A percentile compares a stretch with the other conserved stretches of the same genome.
Evolutionary conservation across 2,888 invertebrate genomes (phyloP).

Genomic region (Palloptera scutellata): DNA sequence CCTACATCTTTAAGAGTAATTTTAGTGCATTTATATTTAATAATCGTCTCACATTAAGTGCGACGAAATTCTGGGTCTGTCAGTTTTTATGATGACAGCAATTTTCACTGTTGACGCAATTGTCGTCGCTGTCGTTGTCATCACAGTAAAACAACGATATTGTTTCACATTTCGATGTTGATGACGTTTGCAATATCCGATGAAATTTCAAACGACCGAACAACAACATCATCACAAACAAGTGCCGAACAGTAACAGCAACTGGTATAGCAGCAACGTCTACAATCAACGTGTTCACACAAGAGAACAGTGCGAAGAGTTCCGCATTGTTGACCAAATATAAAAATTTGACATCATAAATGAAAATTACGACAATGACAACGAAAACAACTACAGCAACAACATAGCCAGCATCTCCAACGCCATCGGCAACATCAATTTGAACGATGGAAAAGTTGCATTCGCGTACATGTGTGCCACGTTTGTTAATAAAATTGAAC

Average conservation of each 20-base stretch:
- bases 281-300: too few relatives aligned
- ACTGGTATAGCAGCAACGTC: constrained; percentile 6
- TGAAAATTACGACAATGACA: constrained; percentile 26
- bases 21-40: too few relatives aligned
- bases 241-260: constrained; percentile 9
- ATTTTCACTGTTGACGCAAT: constrained; percentile 2
- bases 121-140: constrained; percentile 10
- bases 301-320: constrained; percentile 23
- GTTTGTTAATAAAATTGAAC: not conserved
- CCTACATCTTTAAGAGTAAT: too few relatives aligned
- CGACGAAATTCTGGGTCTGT: not conserved
- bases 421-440: too few relatives aligned
- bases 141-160: constrained; percentile 7
- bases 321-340: constrained; percentile 55
- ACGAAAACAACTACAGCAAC: not conserved
- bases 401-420: too few relatives aligned
- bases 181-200: constrained; percentile 31
- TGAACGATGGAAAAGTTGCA: not conserved
- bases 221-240: constrained; percentile 6
- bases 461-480: not conserved
- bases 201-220: constrained; percentile 15
- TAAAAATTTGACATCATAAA: constrained; percentile 43
- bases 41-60: too few relatives aligned
- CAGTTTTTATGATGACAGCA: constrained; percentile 25
- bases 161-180: constrained; percentile 15